Evolutionary conservation across 2,113 vertebrate genomes (phyloP), one percentile per base, ranked within the genome.

Genomic region (Plecturocebus donacophilus): DNA sequence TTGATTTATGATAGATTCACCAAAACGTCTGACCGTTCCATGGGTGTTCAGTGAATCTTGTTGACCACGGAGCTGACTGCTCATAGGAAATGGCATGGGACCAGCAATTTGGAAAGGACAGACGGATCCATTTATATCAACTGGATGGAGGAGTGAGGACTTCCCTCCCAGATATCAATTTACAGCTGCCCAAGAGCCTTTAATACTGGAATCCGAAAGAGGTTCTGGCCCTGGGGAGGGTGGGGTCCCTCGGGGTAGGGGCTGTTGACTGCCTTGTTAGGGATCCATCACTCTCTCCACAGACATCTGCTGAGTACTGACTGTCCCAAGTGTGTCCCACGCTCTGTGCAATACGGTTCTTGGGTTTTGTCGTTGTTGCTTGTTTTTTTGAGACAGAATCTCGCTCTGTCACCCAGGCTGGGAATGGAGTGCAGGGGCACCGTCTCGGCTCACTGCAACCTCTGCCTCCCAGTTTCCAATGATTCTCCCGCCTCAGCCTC

Each of bases 11-110:
- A 17, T 0, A 9, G 76, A 64, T n/a, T 66, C 1, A 0, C 30
- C 0, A 38, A n/a, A 64, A 45, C 0, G 0, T 2, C 1, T 16
- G 21, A 45, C 35, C 7, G 1, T 17, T n/a, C 5, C 0, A 1
- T 5, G 47, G 85, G 54, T 40, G 85, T 4, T 30, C 75, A 1
- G 32, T 77, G 56, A 21, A 5, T 21, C 16, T 9, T 11, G 8
- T 3, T 25, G 90, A 38, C 87, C 75, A 0, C 1, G 2, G 45
- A 80, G 87, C 45, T 5, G 73, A 40, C 27, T 1, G 1, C 54
- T 12, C 19, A 9, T 8, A 5, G n/a, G 32, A 47, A 30, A 14
- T 30, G 0, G 23, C 38, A 0, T 1, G 0, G 8, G 0, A 42
- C 21, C 30, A 0, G 32, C 42, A 20, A 0, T 14, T n/a, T 5